Conservation (phyloP, 2,888 invertebrate species). For the Tipula helvola region DNA sequence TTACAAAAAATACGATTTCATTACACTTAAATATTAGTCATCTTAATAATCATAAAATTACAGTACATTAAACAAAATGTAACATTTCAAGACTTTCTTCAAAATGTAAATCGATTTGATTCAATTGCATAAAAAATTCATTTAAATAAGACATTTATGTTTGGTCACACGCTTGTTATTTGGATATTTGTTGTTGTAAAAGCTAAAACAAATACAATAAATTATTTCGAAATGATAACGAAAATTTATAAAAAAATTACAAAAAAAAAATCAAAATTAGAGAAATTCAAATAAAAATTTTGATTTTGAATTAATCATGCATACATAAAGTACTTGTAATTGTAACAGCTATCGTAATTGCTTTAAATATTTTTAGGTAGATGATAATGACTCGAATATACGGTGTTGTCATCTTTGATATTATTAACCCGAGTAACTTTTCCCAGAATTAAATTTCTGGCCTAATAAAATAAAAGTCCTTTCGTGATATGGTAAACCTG, state of each 20-base stretch:
- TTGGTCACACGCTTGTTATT: background rate
- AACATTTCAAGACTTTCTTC: background rate
- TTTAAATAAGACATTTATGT: background rate
- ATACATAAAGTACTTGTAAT: background rate
- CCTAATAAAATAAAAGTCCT: no score
- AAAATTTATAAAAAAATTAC: background rate
- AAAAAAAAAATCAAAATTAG: background rate
- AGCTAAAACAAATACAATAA: background rate
- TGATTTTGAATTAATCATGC: slow-evolving; percentile 4
- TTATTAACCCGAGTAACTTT: no score
- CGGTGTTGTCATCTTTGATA: no score
- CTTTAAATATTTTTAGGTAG: background rate
- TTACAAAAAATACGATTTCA: background rate
- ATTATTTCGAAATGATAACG: background rate
- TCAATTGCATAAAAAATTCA: background rate
- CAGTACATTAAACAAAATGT: background rate
- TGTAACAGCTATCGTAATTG: background rate
- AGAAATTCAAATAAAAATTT: background rate
- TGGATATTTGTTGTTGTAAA: background rate
- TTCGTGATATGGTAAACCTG: no score
- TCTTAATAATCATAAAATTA: background rate
- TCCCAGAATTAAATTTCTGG: no score
- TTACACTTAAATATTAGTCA: background rate
- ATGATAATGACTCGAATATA: no score
- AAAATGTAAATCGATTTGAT: background rate